Percentiles rank a stretch among this genome's conserved stretches.
Evolutionary conservation across 2,113 vertebrate species (phyloP).

Genomic region (western clawed frog (Xenopus tropicalis)): DNA sequence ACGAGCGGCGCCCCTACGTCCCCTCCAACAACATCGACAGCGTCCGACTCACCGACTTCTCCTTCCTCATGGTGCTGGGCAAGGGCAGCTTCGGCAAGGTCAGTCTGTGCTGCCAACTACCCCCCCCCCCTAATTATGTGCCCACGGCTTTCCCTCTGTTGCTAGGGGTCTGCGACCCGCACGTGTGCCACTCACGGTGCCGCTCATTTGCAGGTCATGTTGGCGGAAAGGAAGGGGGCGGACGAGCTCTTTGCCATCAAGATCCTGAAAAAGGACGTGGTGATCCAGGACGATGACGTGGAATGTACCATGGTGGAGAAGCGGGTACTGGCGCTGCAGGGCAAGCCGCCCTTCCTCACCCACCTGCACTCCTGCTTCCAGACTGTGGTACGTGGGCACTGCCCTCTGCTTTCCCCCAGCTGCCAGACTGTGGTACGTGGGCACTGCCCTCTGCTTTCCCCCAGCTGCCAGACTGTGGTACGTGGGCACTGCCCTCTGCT

Average conservation of each 20-base stretch:
- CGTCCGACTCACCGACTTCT: constrained; percentile 88
- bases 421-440: no score
- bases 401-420: neutral
- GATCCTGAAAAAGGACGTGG: constrained; percentile 97
- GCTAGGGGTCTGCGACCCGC: no score
- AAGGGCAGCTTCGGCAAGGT: constrained; percentile 98
- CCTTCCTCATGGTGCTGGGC: constrained; percentile 93
- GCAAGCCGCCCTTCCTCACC: constrained; percentile 91
- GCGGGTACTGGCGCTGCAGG: constrained; percentile 84
- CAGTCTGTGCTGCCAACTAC: constrained; percentile 46
- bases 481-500: no score
- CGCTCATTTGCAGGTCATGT: constrained; percentile 78
- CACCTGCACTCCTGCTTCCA: constrained; percentile 98
- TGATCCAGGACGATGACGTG: constrained; percentile 96
- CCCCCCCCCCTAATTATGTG: no score
- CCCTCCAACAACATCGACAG: constrained; percentile 86
- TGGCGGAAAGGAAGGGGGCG: constrained; percentile 89
- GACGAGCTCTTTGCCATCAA: constrained; percentile 94
- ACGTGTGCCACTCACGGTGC: no score
- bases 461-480: no score
- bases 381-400: constrained; percentile 86
- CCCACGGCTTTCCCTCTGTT: no score
- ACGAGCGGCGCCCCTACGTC: constrained; percentile 76
- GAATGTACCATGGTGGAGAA: constrained; percentile 98
- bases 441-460: no score